These are phyloP conservation scores for Venturia canescens DNA, from an alignment of 1,140 invertebrate genomes.

Conservation along the genomic window DNA sequence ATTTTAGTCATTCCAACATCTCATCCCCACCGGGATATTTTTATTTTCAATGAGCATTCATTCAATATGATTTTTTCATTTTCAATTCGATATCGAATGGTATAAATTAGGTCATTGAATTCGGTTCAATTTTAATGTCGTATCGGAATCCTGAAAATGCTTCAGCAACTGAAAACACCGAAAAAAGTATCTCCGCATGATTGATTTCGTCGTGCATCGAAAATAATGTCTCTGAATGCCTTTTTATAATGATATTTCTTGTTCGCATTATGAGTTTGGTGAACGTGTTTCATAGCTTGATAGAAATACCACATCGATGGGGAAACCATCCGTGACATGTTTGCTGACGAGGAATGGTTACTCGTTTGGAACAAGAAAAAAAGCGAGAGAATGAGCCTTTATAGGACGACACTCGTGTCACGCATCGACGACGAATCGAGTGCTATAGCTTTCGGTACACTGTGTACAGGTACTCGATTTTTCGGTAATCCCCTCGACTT, in stretches of 20 bases:
- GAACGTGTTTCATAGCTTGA: not conserved
- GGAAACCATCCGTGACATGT: constrained; percentile 11
- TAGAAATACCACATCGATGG: not conserved
- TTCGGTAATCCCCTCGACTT: constrained; percentile 21
- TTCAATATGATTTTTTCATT: too few species aligned
- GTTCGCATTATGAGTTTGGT: not conserved
- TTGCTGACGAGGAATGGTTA: constrained; percentile 20
- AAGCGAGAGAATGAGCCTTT: not conserved
- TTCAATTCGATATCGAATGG: not conserved
- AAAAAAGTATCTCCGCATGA: not conserved
- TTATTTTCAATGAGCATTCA: too few species aligned
- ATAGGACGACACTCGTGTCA: constrained; percentile 23
- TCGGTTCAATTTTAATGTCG: too few species aligned
- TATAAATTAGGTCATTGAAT: too few species aligned
- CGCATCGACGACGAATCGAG: constrained; percentile 24
- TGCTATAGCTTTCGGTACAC: constrained; percentile 12
- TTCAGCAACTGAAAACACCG: not conserved
- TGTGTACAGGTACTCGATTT: constrained; percentile 30
- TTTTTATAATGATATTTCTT: not conserved
- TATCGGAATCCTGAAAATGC: not conserved
- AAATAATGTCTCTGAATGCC: not conserved
- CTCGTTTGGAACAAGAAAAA: constrained; percentile 4
- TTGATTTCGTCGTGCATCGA: not conserved
- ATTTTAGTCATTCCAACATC: too few species aligned
- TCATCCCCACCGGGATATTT: too few species aligned